Base-by-base conservation (phyloP, 2,113 vertebrate genomes). In the Etia nguti region DNA sequence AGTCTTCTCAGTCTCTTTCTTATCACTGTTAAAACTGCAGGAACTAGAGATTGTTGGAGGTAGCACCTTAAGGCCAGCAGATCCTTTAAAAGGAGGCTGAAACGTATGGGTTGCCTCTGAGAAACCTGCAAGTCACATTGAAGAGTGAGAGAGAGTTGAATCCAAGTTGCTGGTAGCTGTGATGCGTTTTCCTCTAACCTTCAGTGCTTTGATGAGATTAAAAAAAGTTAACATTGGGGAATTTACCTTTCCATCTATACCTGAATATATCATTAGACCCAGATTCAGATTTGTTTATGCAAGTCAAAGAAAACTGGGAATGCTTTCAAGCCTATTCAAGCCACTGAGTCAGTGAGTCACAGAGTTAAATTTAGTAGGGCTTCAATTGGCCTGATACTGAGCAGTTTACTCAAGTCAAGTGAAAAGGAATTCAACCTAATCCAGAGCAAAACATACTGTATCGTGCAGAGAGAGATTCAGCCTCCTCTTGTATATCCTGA, bases 401-500 rank as follows among this genome's bases (percentile, higher is more conserved):
- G 75, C 38, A 80, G 59, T 89, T 88, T 83, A 86, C 60, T 82
- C 81, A 85, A 89, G 60, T 89, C 56, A 92, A 87, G 65, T 79
- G 89, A 93, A 91, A 93, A 90, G 50, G 81, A 87, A 90, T 93
- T 88, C 24, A 77, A 13, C 6, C 43, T 86, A 79, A 88, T 92
- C 88, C 80, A 84, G 38, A 83, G 24, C 65, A 90, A 20, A 86
- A 94, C 96, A 96, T 97, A 98, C 97, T 96, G 92, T 91, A 90
- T 16, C 87, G 73, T 8, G 79, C 57, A 80, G 89, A 86, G 83
- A 77, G 57, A 87, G 87, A 89, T 93, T 96, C 95, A 91, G 97
- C 93, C 87, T 98, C 97, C 83, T 94, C 94, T 89, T 98, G 97
- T 89, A 98, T 95, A 11, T 96, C 93, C 46, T 97, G 97, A 92